Conservation (phyloP, 2,888 invertebrate genomes). For the Macrosiphum euphorbiae region DNA sequence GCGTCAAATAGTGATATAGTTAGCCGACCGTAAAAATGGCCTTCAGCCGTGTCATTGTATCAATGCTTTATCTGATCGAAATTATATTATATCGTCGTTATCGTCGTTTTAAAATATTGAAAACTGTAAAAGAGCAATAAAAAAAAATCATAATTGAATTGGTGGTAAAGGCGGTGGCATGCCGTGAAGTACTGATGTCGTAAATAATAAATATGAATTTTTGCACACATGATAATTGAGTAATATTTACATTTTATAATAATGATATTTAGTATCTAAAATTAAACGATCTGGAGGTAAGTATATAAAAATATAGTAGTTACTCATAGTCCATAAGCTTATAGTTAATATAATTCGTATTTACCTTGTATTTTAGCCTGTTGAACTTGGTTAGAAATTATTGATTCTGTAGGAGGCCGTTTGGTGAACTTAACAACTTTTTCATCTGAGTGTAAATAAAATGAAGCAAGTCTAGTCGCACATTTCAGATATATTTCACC, state of each 20-base stretch:
- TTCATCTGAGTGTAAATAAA: slow-evolving; percentile 90
- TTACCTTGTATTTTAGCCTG: slow-evolving; percentile 56
- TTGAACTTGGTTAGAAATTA: slow-evolving; percentile 24
- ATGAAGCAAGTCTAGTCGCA: slow-evolving; percentile 86
- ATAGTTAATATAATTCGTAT: neutral
- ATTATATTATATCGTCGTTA: neutral
- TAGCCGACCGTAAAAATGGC: neutral
- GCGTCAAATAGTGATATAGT: neutral
- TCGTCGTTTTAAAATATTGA: neutral
- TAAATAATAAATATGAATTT: neutral
- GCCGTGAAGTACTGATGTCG: neutral
- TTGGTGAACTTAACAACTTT: slow-evolving; percentile 87
- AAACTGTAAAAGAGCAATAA: neutral
- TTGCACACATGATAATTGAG: neutral
- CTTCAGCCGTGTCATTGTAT: neutral
- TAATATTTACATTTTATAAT: neutral
- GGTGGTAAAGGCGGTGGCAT: neutral
- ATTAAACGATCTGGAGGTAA: neutral
- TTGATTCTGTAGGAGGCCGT: slow-evolving; percentile 67
- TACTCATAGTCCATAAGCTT: neutral
- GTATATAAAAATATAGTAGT: neutral
- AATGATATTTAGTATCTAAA: neutral
- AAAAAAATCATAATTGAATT: neutral
- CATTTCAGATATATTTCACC: slow-evolving; percentile 87
- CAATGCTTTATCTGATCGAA: neutral